phyloP scores from a whole-genome alignment of 2,888 invertebrate genomes.

The Apamea crenata region DNA sequence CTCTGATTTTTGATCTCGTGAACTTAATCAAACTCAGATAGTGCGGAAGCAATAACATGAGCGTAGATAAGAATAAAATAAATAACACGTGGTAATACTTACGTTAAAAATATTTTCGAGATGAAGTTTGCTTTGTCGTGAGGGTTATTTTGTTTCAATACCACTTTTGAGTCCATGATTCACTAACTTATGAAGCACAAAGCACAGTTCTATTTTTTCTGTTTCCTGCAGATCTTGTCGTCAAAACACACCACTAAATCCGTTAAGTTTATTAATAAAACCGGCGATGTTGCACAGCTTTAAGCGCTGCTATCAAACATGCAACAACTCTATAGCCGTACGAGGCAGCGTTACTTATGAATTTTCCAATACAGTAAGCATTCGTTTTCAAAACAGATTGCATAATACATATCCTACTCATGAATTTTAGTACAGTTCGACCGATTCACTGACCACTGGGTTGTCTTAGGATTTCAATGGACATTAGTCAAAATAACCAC shows the following conservation, averaged over 20 bases:
- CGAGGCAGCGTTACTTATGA: conserved; percentile 19
- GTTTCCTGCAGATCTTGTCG: conserved; percentile 2
- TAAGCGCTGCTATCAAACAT: conserved; percentile 12
- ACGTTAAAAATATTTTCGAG: conserved; percentile 92
- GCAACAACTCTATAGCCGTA: conserved; percentile 18
- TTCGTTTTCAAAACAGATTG: conserved; percentile 66
- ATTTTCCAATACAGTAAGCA: conserved; percentile 45
- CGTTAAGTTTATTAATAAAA: conserved; percentile 19
- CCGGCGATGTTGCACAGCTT: conserved; percentile 25
- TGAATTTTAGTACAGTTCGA: conserved; percentile 55
- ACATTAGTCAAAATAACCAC: conserved; percentile 34
- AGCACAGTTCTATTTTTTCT: conserved; percentile 16
- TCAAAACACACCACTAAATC: conserved; percentile 11
- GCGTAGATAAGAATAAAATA: conserved; percentile 14
- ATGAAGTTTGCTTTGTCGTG: conserved; percentile 90
- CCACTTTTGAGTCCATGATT: conserved; percentile 91
- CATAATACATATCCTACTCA: conserved; percentile 67
- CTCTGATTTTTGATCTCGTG: conserved; percentile 16
- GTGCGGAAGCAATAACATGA: conserved; percentile 24
- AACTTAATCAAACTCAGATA: conserved; percentile 11
- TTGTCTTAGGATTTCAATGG: conserved; percentile 10
- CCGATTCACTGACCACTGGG: conserved; percentile 57
- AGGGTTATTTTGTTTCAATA: conserved; percentile 91
- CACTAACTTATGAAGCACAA: conserved; percentile 35
- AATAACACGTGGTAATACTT: conserved; percentile 79